phyloP scores from a whole-genome alignment of 2,888 invertebrate genomes.

The Liopterus haemorrhoidalis region DNA sequence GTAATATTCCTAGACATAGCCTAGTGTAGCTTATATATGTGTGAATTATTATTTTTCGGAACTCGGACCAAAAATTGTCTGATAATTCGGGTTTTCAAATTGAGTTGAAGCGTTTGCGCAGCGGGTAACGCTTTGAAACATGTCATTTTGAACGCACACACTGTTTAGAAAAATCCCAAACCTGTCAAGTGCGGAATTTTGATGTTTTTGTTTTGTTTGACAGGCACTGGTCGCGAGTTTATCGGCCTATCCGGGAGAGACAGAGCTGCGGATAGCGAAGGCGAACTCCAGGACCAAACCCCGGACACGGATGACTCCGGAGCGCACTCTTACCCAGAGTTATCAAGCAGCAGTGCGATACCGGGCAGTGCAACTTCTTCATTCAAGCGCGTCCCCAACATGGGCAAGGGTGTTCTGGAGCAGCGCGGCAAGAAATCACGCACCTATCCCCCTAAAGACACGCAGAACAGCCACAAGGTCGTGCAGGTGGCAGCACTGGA shows the following conservation, averaged over 20 bases:
- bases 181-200: background rate
- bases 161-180: no score
- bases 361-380: constrained; percentile 44
- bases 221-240: constrained; percentile 5
- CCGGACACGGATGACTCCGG: constrained; percentile 70
- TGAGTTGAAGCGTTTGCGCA: no score
- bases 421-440: constrained; percentile 60
- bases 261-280: constrained; percentile 60
- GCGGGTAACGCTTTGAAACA: no score
- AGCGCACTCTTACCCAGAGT: constrained; percentile 49
- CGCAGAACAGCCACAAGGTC: constrained; percentile 31
- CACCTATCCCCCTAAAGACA: constrained; percentile 54
- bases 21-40: no score
- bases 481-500: constrained; percentile 86
- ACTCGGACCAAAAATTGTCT: no score
- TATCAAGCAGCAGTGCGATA: constrained; percentile 48
- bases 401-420: constrained; percentile 56
- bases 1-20: no score
- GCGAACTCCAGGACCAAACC: constrained; percentile 62
- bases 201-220: constrained; percentile 2
- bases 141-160: no score
- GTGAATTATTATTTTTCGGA: no score
- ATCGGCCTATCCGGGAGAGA: background rate
- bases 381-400: constrained; percentile 55
- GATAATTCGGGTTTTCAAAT: no score